Conservation (phyloP, 2,113 vertebrate species). For the Trogon melanurus region DNA sequence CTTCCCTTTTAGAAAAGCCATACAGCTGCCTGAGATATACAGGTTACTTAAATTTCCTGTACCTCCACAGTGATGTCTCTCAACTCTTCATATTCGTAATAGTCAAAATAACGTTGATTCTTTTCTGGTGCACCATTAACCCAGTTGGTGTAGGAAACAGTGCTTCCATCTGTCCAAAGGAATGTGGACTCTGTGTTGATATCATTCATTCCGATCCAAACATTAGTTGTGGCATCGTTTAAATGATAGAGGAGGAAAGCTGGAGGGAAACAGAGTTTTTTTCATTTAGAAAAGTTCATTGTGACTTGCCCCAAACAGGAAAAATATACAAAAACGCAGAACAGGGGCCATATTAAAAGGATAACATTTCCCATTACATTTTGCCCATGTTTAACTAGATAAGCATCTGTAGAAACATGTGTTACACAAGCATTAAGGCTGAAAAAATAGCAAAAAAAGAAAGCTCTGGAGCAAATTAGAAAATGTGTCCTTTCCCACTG, state of each 20-base stretch:
- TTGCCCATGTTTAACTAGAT: not conserved
- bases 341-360: not conserved
- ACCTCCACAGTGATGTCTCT: slow-evolving; percentile 25
- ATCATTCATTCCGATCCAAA: slow-evolving; percentile 92
- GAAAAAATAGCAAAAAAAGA: not conserved
- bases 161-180: slow-evolving; percentile 89
- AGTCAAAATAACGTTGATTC: not conserved
- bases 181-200: slow-evolving; percentile 85
- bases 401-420: not conserved
- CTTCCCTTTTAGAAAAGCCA: not conserved
- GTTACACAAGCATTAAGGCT: not conserved
- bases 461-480: not conserved
- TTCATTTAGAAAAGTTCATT: not conserved
- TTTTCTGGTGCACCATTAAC: slow-evolving; percentile 80
- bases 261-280: slow-evolving; percentile 57
- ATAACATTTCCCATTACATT: not conserved
- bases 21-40: not conserved
- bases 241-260: slow-evolving; percentile 88
- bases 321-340: not conserved
- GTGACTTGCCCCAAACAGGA: not conserved
- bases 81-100: accelerated
- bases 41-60: not conserved
- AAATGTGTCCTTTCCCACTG: not conserved
- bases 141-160: slow-evolving; percentile 89
- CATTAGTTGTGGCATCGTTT: slow-evolving; percentile 59